Evolutionary conservation across 2,797 vertebrate species (phyloP), one percentile per base, ranked within the genome.

Genomic region (Hippocampus kuda): DNA sequence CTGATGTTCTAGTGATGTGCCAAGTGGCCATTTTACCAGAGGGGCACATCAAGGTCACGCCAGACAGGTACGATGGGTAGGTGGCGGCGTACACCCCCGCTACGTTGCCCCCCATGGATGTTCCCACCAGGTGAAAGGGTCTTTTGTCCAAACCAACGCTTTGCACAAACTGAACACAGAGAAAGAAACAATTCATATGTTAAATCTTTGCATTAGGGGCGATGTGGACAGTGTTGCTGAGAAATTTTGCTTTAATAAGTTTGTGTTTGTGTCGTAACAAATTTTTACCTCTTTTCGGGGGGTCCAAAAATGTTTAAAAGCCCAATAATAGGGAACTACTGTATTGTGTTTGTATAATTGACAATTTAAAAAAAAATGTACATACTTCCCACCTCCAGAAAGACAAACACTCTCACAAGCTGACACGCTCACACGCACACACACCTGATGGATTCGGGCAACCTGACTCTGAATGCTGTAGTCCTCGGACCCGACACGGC

Each of bases 391-490:
- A 53, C 20, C 20, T 22, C 5, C 22, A n/a, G 6, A 34, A 51
- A 51, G 49, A 51, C 49, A 51, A 10, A 53, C 8, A 54, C 18
- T 46, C 44, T 20, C 18, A 22, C 6, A 20, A 5, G 8, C 9
- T 49, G 5, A 24, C 9, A 24, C 3, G 7, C 53, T n/a, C 16
- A 51, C 49, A 42, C 34, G 38, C 20, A 41, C 27, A 70, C 73
- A 30, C 87, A 98, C 97, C 96, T 99, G 94, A 77, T 92, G 94
- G 86, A 99, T 92, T 48, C 96, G 89, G 70, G 82, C 85, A 0
- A 93, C 95, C 87, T 98, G 97, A 2, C 95, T 96, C 0, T 87
- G 89, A 65, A 95, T 94, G 83, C 93, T 93, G 80, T 95, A 95
- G 85, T 99, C 95, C 11, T 93, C 91, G 9, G 88, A 74, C 10